Evolutionary conservation across 2,888 invertebrate genomes (phyloP).

Genomic region (Yponomeuta cagnagella): DNA sequence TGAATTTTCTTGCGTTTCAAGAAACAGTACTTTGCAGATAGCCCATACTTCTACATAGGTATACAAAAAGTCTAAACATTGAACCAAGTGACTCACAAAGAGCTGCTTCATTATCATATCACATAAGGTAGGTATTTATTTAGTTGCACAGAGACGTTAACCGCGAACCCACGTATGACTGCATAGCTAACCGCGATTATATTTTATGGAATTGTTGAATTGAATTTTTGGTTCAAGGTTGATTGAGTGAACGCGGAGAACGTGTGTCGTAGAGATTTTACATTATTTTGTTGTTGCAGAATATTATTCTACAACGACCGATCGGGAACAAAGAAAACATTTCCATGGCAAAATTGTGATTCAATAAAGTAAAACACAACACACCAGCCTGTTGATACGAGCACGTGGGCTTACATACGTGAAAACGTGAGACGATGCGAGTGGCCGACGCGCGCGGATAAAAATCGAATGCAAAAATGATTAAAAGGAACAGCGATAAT

Average conservation of each 20-base stretch:
- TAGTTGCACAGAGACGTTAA: conserved; percentile 61
- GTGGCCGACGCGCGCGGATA: conserved; percentile 58
- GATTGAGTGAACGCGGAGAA: conserved; percentile 40
- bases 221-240: conserved; percentile 37
- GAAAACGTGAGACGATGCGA: conserved; percentile 56
- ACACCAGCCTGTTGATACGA: conserved; percentile 65
- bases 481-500: conserved; percentile 74
- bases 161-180: conserved; percentile 46
- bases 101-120: conserved; percentile 72
- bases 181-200: conserved; percentile 14
- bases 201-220: neutral
- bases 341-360: conserved; percentile 42
- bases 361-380: conserved; percentile 28
- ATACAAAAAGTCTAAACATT: conserved; percentile 69
- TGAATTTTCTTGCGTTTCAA: no score
- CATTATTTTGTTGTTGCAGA: conserved; percentile 35
- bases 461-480: conserved; percentile 72
- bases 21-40: conserved; percentile 15
- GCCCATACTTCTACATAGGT: conserved; percentile 31
- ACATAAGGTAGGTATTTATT: conserved; percentile 46
- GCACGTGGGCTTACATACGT: conserved; percentile 60
- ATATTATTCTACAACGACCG: conserved; percentile 54
- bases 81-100: conserved; percentile 63
- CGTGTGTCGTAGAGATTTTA: conserved; percentile 17
- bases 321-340: conserved; percentile 59